These are phyloP conservation scores for Tetrapedia diversipes DNA, from an alignment of 2,888 invertebrate genomes.

Conservation along the genomic window DNA sequence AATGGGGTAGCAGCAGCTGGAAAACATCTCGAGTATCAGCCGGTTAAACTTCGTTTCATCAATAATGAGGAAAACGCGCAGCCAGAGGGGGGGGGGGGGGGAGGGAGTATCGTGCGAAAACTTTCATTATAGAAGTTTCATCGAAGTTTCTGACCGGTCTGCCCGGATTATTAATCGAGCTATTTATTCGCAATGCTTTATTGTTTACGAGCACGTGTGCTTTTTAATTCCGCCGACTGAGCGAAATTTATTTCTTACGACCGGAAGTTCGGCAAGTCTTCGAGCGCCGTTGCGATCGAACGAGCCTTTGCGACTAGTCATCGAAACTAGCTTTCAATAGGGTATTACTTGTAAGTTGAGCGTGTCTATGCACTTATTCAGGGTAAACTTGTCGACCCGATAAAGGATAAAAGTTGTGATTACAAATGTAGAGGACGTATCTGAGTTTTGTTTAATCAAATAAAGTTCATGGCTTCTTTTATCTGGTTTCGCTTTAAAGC, in stretches of 20 bases:
- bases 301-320: neutral
- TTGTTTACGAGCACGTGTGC: conserved; percentile 53
- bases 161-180: conserved; percentile 51
- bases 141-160: conserved; percentile 51
- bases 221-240: conserved; percentile 7
- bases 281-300: neutral
- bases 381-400: conserved; percentile 4
- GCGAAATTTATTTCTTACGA: conserved; percentile 34
- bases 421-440: neutral
- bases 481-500: neutral
- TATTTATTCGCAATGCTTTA: conserved; percentile 55
- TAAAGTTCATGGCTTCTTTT: neutral
- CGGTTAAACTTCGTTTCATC: conserved; percentile 61
- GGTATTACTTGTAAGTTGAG: neutral
- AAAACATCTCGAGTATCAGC: conserved; percentile 46
- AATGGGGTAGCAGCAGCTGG: neutral
- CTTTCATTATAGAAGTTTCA: conserved; percentile 66
- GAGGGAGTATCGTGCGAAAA: no score
- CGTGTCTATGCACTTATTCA: neutral
- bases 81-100: no score
- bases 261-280: conserved; percentile 19
- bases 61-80: conserved; percentile 51
- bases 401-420: conserved; percentile 1
- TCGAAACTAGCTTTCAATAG: neutral
- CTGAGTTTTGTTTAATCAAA: neutral